Evolutionary conservation across 2,888 invertebrate species (phyloP).

Genomic region (Epirrhoe alternata): DNA sequence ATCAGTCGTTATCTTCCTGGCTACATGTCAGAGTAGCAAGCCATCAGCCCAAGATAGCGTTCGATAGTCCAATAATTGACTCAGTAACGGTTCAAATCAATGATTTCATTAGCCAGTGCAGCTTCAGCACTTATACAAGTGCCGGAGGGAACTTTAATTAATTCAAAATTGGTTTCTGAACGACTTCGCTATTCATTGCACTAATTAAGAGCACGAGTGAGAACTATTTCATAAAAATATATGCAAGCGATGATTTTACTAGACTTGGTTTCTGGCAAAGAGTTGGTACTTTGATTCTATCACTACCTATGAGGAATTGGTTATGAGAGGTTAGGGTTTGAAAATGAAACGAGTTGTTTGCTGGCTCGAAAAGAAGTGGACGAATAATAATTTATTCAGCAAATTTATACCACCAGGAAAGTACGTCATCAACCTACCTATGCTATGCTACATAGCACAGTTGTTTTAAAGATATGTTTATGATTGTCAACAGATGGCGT

Average conservation of each 20-base stretch:
- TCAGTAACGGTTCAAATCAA: conserved; percentile 53
- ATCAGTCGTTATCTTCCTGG: conserved; percentile 3
- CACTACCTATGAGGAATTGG: neutral
- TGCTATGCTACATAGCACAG: too few species aligned
- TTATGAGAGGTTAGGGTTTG: too few species aligned
- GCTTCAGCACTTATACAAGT: conserved; percentile 34
- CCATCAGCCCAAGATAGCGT: conserved; percentile 39
- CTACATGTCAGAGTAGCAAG: conserved; percentile 17
- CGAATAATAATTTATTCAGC: too few species aligned
- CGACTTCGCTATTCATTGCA: conserved; percentile 23
- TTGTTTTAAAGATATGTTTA: too few species aligned
- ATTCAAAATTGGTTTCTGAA: conserved; percentile 41
- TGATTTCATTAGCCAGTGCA: conserved; percentile 47
- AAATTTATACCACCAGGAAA: too few species aligned
- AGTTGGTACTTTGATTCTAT: neutral
- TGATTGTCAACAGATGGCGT: too few species aligned
- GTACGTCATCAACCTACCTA: too few species aligned
- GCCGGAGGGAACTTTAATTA: conserved; percentile 46
- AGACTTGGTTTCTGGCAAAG: neutral
- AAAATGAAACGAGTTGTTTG: too few species aligned
- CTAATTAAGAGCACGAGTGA: conserved; percentile 19
- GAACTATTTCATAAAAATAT: conserved; percentile 4
- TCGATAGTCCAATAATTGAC: conserved; percentile 52
- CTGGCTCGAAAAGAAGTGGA: too few species aligned
- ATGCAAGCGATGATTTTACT: neutral